Conservation (phyloP, 2,797 vertebrate genomes). For the Salmo trutta region DNA sequence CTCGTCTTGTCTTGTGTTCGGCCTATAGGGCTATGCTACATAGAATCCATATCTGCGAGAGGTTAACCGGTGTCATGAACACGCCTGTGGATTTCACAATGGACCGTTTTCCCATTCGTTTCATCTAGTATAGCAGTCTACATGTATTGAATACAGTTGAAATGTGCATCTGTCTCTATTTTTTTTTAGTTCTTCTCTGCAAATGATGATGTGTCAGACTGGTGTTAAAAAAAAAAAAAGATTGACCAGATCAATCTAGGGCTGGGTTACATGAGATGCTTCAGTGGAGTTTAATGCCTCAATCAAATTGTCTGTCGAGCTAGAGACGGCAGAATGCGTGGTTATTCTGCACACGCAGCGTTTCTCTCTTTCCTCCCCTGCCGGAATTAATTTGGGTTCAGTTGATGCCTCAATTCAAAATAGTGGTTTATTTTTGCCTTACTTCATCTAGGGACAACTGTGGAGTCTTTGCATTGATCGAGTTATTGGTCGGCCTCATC, state of each 20-base stretch:
- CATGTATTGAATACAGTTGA: too few relatives aligned
- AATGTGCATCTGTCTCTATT: not conserved
- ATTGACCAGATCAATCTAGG: not conserved
- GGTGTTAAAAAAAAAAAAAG: not conserved
- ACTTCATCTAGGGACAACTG: not conserved
- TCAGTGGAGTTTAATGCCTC: not conserved
- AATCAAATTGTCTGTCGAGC: not conserved
- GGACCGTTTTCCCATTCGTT: too few relatives aligned
- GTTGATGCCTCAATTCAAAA: not conserved
- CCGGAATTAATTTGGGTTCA: not conserved
- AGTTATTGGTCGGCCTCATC: not conserved
- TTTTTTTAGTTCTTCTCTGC: not conserved
- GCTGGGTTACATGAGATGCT: not conserved
- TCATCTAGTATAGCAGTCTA: too few relatives aligned
- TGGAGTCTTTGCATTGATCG: not conserved
- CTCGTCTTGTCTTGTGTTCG: not conserved
- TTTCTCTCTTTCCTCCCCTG: too few relatives aligned
- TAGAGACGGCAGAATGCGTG: too few relatives aligned
- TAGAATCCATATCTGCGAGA: not conserved
- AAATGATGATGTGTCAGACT: not conserved
- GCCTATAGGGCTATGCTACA: not conserved
- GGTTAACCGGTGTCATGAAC: too few relatives aligned
- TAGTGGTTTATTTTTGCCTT: too few relatives aligned
- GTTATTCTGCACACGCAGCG: too few relatives aligned
- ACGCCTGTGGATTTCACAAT: too few relatives aligned